These are phyloP conservation scores for Palythoa grandiflora DNA, from an alignment of 92 coral and sea anemone genomes.

Conservation along the genomic window DNA sequence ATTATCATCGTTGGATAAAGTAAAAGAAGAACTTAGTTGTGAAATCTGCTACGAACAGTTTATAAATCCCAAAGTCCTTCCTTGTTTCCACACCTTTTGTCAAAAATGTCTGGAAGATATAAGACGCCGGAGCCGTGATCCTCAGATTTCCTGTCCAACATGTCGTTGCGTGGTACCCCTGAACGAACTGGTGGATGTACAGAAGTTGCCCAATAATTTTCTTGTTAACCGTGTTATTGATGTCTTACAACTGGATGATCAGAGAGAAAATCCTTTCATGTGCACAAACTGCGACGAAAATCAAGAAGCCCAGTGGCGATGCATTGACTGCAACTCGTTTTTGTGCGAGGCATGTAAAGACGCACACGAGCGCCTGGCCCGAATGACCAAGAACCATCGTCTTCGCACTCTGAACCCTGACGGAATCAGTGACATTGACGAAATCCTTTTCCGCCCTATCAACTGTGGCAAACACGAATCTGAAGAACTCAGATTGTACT, in stretches of 20 bases:
- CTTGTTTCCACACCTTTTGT: constrained; percentile 48
- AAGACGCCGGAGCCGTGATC: constrained; percentile 2
- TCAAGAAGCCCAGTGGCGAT: constrained; percentile 41
- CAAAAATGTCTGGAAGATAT: constrained; percentile 44
- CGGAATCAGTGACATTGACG: constrained; percentile 40
- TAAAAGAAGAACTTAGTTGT: constrained; percentile 49
- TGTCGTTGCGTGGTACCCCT: constrained; percentile 44
- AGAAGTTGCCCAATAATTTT: constrained; percentile 60
- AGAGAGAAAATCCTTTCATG: constrained; percentile 1
- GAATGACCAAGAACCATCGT: constrained; percentile 32
- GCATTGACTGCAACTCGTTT: constrained; percentile 46
- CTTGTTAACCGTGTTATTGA: constrained; percentile 57
- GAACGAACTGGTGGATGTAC: constrained; percentile 25
- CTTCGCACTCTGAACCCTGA: constrained; percentile 1
- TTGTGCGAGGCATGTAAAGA: constrained; percentile 49
- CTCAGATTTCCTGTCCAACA: constrained; percentile 52
- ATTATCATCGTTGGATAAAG: constrained; percentile 35
- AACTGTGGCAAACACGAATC: constrained; percentile 50
- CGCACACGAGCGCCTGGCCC: constrained; percentile 45
- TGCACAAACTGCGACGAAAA: constrained; percentile 50
- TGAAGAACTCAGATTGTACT: constrained; percentile 60
- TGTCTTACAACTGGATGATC: constrained; percentile 44
- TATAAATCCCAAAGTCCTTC: constrained; percentile 43
- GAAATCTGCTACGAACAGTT: constrained; percentile 43
- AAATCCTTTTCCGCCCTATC: constrained; percentile 22